A percentile compares a stretch with the other conserved stretches of the same genome.
Conservation (phyloP, 92 coral and sea anemone genomes). For the Epizoanthus scotinus region DNA sequence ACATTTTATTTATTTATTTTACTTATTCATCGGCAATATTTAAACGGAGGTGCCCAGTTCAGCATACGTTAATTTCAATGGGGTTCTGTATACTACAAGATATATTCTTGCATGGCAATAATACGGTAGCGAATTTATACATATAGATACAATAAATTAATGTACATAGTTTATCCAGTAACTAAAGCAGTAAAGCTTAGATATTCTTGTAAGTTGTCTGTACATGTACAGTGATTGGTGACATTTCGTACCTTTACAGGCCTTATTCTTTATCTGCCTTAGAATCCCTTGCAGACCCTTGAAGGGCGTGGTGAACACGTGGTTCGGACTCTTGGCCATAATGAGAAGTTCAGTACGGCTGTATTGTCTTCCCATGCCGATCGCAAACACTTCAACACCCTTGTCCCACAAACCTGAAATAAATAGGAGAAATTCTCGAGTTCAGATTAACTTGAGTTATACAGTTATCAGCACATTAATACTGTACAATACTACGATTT, state of each 20-base stretch:
- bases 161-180: too few relatives aligned
- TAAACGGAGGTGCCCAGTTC: too few relatives aligned
- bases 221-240: too few relatives aligned
- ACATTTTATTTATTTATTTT: too few relatives aligned
- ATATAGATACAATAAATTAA: too few relatives aligned
- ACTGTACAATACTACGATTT: neutral
- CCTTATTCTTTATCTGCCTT: constrained; percentile 53
- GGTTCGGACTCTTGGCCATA: constrained; percentile 72
- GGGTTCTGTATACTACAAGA: too few relatives aligned
- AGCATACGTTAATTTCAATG: too few relatives aligned
- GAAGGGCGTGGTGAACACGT: constrained; percentile 50
- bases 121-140: too few relatives aligned
- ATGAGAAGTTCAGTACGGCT: constrained; percentile 57
- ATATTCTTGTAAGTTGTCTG: too few relatives aligned
- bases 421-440: neutral
- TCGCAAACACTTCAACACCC: constrained; percentile 62
- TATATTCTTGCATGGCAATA: too few relatives aligned
- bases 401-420: constrained; percentile 49
- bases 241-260: constrained; percentile 60
- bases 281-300: constrained; percentile 45
- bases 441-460: neutral
- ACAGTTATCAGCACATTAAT: neutral
- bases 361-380: constrained; percentile 52
- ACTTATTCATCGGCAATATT: too few relatives aligned
- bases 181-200: too few relatives aligned